Evolutionary conservation across 1,140 invertebrate species (phyloP), one percentile per base, ranked within the genome.

Genomic region (Bombus sibiricus): DNA sequence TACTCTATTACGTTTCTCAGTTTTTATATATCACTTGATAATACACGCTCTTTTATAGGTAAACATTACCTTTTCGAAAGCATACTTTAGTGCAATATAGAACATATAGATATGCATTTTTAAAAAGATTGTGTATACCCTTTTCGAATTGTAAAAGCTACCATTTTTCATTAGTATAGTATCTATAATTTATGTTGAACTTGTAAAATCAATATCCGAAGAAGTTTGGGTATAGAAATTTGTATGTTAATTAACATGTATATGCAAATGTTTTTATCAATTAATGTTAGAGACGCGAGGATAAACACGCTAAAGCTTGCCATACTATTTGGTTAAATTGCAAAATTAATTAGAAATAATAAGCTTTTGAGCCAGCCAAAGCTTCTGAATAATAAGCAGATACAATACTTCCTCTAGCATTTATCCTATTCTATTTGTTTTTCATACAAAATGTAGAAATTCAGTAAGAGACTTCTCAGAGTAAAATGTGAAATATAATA

Each of bases 331-430:
- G 83, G 89, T 88, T 92, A 92, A 91, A 88, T 77, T 91, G 90
- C 91, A 84, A 93, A 93, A 92, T 90, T 84, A 92, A 92, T 79
- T 71, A 87, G 83, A 91, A 92, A 91, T 87, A 92, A 93, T 86
- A 93, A 94, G 92, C 92, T 90, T 90, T 59, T 88, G 86, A 90
- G 86, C 87, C 88, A 93, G 90, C 90, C 90, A 92, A 92, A 93
- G 87, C 86, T 88, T 92, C 87, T 85, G 88, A 92, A 85, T 88
- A 89, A 90, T 85, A 91, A 88, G 86, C 86, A 76, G 15, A 86
- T 79, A 68, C 62, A 72, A 59, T 83, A 79, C 41, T 76, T 69
- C 57, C 81, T 68, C 64, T 84, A 85, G 47, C 57, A 53, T 53
- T 53, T 53, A 53, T 22, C 47, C 47, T 53, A 53, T 53, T 53